phyloP scores from a whole-genome alignment of 2,797 vertebrate species.

The Rhincodon typus region DNA sequence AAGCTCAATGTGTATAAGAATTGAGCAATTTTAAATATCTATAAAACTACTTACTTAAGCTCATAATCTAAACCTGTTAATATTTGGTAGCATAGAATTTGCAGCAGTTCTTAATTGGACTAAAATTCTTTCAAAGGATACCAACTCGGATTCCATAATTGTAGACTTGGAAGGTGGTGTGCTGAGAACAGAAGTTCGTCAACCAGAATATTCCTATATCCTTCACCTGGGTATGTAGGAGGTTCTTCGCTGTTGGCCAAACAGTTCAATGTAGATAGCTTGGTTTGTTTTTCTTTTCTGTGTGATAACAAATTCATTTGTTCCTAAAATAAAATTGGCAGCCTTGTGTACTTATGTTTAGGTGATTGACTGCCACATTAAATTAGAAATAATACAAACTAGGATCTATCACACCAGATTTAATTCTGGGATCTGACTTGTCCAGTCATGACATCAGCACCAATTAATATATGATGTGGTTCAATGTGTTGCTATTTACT shows the following conservation, averaged over 20 bases:
- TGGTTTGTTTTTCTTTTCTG: background rate
- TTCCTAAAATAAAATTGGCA: too few species aligned
- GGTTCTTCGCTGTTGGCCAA: background rate
- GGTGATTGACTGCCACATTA: too few species aligned
- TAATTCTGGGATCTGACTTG: too few species aligned
- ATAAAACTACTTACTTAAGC: background rate
- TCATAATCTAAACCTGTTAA: background rate
- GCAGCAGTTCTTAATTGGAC: background rate
- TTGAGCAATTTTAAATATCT: background rate
- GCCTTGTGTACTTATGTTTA: too few species aligned
- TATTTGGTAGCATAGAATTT: background rate
- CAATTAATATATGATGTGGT: background rate
- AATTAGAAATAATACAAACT: too few species aligned
- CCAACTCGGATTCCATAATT: conserved; percentile 65
- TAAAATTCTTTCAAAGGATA: conserved; percentile 58
- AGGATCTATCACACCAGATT: too few species aligned
- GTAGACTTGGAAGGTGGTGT: conserved; percentile 64
- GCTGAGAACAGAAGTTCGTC: conserved; percentile 68
- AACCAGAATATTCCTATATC: conserved; percentile 78
- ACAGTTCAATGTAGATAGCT: background rate
- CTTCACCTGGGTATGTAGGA: conserved; percentile 71
- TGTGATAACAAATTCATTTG: too few species aligned
- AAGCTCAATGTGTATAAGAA: background rate
- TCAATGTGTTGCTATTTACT: background rate
- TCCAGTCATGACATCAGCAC: too few species aligned